These are phyloP conservation scores for Hycleus cichorii DNA, from an alignment of 1,140 invertebrate species.

Conservation along the genomic window DNA sequence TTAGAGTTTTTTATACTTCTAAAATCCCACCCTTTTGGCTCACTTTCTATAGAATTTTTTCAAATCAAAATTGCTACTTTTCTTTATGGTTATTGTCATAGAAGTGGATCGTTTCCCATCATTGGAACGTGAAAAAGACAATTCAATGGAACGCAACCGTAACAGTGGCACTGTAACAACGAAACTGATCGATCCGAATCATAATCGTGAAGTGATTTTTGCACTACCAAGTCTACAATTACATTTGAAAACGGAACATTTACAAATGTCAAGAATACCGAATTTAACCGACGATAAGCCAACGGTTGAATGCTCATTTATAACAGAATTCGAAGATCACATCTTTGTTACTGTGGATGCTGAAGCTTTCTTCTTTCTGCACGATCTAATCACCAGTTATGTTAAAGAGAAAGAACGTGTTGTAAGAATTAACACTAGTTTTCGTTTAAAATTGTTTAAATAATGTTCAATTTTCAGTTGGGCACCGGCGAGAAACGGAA, in stretches of 20 bases:
- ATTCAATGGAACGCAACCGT: conserved; percentile 45
- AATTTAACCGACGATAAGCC: conserved; percentile 74
- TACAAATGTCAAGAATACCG: conserved; percentile 66
- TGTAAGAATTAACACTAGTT: conserved; percentile 45
- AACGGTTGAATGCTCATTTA: conserved; percentile 90
- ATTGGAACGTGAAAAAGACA: conserved; percentile 61
- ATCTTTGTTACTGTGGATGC: conserved; percentile 97
- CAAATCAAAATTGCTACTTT: background rate
- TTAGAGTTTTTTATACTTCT: background rate
- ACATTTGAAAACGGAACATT: conserved; percentile 88
- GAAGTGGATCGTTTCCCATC: conserved; percentile 86
- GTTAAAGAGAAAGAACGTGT: conserved; percentile 85
- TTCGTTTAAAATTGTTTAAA: background rate
- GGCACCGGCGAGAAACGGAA: conserved; percentile 24
- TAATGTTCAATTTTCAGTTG: conserved; percentile 21
- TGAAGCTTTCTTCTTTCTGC: conserved; percentile 94
- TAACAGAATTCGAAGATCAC: conserved; percentile 97
- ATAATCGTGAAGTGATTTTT: conserved; percentile 92
- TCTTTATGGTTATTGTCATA: conserved; percentile 38
- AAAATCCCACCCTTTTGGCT: background rate
- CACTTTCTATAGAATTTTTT: conserved; percentile 1
- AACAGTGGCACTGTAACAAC: conserved; percentile 34
- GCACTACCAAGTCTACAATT: conserved; percentile 86
- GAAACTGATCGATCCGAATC: conserved; percentile 71
- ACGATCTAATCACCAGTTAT: conserved; percentile 94